Evolutionary conservation across 2,113 vertebrate species (phyloP), one percentile per base, ranked within the genome.

Genomic region (Plecotus auritus): DNA sequence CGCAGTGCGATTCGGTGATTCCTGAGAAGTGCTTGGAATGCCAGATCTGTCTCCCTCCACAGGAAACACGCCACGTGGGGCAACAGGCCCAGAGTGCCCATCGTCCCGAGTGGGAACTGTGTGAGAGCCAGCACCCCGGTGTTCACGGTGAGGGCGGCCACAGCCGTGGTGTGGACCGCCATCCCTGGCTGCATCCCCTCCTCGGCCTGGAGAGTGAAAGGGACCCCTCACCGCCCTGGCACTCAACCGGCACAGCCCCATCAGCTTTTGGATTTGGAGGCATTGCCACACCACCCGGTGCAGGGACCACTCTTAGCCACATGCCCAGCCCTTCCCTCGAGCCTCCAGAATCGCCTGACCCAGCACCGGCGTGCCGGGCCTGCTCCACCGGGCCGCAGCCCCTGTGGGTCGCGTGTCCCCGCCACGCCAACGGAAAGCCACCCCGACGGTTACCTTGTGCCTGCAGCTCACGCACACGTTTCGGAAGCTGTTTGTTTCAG

Each of bases 331-430:
- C 32, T 22, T 20, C 54, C 32, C 17, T 11, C 10, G 9, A 9
- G 26, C 11, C 7, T 47, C 28, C 0, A 7, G 16, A 5, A 23
- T 5, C 23, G 32, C 51, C 84, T 5, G 26, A 10, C 8, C 54
- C 56, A 9, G 69, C 32, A 88, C 40, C 16, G 6, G 16, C 9
- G 26, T 1, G 6, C 67, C 70, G 37, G 0, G 17, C 20, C 73
- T 7, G 54, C 40, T 12, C 69, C 12, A 2, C n/a, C 7, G 37
- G 20, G 26, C 82, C 51, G 47, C 9, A 22, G 26, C 32, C 32
- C 7, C 26, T n/a, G 9, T 1, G 0, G 16, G 10, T 10, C 32
- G 2, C 14, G 37, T 1, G 2, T 72, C 54, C 51, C 16, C 35
- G 56, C 16, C 30, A 17, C 13, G 4, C 47, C 54, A 47, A 1